Conservation (phyloP, 2,888 invertebrate species). For the Tupiocoris notatus region DNA sequence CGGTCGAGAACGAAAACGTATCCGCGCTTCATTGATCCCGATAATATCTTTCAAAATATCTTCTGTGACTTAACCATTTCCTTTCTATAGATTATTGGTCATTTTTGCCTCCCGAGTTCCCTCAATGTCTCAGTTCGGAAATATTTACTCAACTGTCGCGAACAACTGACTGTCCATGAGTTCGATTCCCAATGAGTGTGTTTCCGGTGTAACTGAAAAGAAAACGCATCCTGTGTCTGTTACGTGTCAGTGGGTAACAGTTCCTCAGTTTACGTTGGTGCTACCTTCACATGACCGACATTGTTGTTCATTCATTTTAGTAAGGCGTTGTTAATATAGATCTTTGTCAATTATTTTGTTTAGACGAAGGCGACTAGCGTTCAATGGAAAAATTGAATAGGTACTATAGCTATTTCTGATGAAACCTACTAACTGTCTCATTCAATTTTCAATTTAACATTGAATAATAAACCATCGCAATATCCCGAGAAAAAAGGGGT, state of each 20-base stretch:
- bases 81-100: background rate
- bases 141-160: background rate
- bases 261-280: too few relatives aligned
- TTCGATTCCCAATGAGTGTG: background rate
- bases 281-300: too few relatives aligned
- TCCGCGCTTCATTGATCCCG: slow-evolving; percentile 30
- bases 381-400: too few relatives aligned
- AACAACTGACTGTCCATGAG: background rate
- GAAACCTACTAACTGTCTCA: too few relatives aligned
- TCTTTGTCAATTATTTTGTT: too few relatives aligned
- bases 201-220: background rate
- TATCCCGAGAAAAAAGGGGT: too few relatives aligned
- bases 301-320: too few relatives aligned
- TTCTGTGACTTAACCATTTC: slow-evolving; percentile 3
- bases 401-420: too few relatives aligned
- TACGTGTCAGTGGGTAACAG: background rate
- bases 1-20: background rate
- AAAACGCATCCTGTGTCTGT: background rate
- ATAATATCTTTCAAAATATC: slow-evolving; percentile 24
- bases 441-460: too few relatives aligned
- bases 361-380: too few relatives aligned
- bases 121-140: background rate
- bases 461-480: too few relatives aligned
- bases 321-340: too few relatives aligned
- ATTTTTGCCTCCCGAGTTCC: background rate